phyloP scores from a whole-genome alignment of 2,113 vertebrate genomes.

The Serilophus lunatus region DNA sequence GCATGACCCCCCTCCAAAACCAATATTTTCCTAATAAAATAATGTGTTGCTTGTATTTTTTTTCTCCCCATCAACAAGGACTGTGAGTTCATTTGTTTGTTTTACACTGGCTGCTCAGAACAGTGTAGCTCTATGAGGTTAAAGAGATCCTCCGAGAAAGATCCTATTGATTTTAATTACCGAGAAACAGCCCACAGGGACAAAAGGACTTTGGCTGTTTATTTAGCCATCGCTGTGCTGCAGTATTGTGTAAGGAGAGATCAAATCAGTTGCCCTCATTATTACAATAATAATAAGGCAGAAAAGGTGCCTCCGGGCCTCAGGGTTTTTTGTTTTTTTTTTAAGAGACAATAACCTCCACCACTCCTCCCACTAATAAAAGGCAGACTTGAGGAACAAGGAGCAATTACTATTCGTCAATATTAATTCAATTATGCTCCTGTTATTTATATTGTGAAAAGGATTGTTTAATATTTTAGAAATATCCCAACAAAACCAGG shows the following conservation, averaged over 20 bases:
- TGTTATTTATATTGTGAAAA: slow-evolving; percentile 72
- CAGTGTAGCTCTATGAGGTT: slow-evolving; percentile 72
- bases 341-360: slow-evolving; percentile 72
- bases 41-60: not conserved
- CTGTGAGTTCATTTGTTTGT: slow-evolving; percentile 65
- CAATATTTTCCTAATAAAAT: slow-evolving; percentile 44
- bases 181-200: slow-evolving; percentile 90
- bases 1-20: not conserved
- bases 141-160: slow-evolving; percentile 85
- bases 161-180: slow-evolving; percentile 99
- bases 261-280: slow-evolving; percentile 92
- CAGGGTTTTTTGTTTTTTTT: slow-evolving; percentile 35
- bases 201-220: slow-evolving; percentile 92
- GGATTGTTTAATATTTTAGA: slow-evolving; percentile 59
- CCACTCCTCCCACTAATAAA: slow-evolving; percentile 53
- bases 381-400: slow-evolving; percentile 65
- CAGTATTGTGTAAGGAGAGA: slow-evolving; percentile 89
- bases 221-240: slow-evolving; percentile 83
- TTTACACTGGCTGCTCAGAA: slow-evolving; percentile 63
- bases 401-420: slow-evolving; percentile 78
- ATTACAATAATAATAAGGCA: slow-evolving; percentile 92
- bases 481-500: not conserved
- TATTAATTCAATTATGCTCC: slow-evolving; percentile 79
- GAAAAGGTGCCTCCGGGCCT: slow-evolving; percentile 80
- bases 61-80: not conserved